A percentile compares a stretch with the other conserved stretches of the same genome.
Evolutionary conservation across 2,888 invertebrate species (phyloP).

Genomic region (Lampropteryx suffumata): DNA sequence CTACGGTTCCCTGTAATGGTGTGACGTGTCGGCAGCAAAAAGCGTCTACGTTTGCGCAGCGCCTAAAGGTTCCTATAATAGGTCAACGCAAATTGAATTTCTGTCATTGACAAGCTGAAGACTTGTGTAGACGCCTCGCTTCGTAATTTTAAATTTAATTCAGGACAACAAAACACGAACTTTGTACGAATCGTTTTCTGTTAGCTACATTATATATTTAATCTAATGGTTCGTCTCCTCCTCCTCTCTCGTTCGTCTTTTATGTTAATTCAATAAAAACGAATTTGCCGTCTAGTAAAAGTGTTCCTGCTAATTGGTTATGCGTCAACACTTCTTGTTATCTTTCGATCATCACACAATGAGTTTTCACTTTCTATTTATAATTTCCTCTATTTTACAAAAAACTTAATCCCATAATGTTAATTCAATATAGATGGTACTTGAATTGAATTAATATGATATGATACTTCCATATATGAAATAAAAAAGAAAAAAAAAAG

Average conservation of each 20-base stretch:
- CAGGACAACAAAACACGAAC: no score
- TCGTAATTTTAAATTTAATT: no score
- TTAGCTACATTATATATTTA: no score
- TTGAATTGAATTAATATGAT: no score
- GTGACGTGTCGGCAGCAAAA: no score
- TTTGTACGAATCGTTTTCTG: no score
- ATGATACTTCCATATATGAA: no score
- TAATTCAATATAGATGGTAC: no score
- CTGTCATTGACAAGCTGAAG: not conserved
- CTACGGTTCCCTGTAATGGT: no score
- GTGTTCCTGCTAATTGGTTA: conserved; percentile 34
- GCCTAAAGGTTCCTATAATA: not conserved
- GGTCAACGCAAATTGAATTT: conserved; percentile 1
- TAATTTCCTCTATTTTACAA: conserved; percentile 32
- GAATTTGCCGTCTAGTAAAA: conserved; percentile 36
- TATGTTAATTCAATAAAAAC: conserved; percentile 28
- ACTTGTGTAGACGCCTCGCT: not conserved
- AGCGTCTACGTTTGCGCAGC: no score
- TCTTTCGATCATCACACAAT: conserved; percentile 40
- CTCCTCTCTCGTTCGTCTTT: conserved; percentile 25
- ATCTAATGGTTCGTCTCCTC: conserved; percentile 1
- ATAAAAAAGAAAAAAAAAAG: no score
- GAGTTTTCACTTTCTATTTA: conserved; percentile 37
- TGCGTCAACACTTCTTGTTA: conserved; percentile 38
- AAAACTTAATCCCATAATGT: not conserved